phyloP scores from a whole-genome alignment of 2,797 vertebrate genomes.

The Lepus oiostolus region DNA sequence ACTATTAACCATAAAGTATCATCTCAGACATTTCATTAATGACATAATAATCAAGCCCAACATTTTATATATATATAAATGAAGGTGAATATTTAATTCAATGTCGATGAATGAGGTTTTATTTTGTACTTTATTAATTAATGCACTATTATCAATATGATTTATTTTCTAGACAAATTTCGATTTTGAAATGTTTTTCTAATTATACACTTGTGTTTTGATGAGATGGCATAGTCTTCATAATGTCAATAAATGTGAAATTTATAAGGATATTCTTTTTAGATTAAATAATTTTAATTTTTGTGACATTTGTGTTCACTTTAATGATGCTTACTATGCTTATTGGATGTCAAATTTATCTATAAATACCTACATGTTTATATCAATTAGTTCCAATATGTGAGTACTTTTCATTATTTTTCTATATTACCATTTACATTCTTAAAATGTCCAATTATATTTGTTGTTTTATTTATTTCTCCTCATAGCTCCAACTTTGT shows the following conservation, averaged over 20 bases:
- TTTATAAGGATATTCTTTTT: background rate
- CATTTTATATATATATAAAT: background rate
- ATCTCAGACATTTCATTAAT: background rate
- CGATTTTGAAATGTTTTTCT: background rate
- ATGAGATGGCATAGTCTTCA: background rate
- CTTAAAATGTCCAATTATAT: background rate
- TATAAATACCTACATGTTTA: background rate
- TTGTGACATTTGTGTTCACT: background rate
- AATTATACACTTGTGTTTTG: background rate
- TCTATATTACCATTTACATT: background rate
- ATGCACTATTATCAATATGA: background rate
- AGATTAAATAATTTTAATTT: background rate
- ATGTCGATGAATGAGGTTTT: background rate
- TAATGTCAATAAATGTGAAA: background rate
- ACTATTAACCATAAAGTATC: background rate
- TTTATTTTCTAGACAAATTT: background rate
- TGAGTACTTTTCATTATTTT: background rate
- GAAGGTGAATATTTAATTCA: background rate
- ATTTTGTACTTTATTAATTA: background rate
- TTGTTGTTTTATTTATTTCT: background rate
- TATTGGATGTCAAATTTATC: background rate
- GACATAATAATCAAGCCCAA: background rate
- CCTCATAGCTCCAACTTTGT: background rate
- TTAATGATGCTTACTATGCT: background rate
- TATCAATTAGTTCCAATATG: background rate